A percentile compares a stretch with the other conserved stretches of the same genome.
These are phyloP conservation scores for Penelope pileata DNA, from an alignment of 2,113 vertebrate genomes.

Conservation along the genomic window DNA sequence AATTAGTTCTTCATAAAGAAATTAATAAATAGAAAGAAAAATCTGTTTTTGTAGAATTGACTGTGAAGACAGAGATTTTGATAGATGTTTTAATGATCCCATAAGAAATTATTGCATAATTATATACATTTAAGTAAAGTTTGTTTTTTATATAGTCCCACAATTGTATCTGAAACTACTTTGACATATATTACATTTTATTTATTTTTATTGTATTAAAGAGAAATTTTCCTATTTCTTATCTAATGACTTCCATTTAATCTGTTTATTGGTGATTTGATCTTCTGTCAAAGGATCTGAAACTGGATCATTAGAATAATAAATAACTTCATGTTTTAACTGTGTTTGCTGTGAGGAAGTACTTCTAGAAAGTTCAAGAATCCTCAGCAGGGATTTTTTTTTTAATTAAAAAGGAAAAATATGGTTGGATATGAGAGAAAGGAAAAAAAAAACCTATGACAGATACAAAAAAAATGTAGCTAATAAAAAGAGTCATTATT, in stretches of 20 bases:
- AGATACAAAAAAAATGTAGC: not conserved
- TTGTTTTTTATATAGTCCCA: not conserved
- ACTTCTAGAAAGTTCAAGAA: not conserved
- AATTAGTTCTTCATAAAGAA: not conserved
- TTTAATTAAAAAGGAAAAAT: not conserved
- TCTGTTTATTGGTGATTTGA: not conserved
- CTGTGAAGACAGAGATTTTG: not conserved
- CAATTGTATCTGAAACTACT: not conserved
- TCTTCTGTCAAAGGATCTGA: not conserved
- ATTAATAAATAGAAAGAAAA: not conserved
- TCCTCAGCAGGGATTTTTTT: not conserved
- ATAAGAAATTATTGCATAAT: not conserved
- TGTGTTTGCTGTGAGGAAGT: not conserved
- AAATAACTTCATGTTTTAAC: not conserved
- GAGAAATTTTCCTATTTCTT: not conserved
- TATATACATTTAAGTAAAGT: not conserved
- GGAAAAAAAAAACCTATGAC: not conserved
- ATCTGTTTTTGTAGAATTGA: not conserved
- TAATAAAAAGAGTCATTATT: not conserved
- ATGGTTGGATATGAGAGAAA: not conserved
- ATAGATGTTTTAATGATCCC: not conserved
- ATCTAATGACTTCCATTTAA: slow-evolving; percentile 22
- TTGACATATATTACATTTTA: slow-evolving; percentile 8
- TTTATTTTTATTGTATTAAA: not conserved
- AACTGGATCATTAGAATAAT: not conserved